phyloP scores from a whole-genome alignment of 2,888 invertebrate species.

The Taenaris catops region DNA sequence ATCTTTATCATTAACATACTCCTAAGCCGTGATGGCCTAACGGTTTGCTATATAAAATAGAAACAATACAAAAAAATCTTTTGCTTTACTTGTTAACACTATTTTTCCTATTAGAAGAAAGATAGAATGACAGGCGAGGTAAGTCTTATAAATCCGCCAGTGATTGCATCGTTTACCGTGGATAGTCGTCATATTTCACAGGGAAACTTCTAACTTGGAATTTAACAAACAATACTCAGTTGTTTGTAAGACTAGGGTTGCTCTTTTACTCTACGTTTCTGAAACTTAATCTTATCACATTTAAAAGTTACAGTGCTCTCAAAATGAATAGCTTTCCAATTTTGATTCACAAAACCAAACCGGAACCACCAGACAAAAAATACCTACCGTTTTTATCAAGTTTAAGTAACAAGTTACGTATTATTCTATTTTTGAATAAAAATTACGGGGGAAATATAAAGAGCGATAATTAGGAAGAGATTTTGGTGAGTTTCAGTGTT shows the following conservation, averaged over 20 bases:
- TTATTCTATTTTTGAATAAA: constrained; percentile 26
- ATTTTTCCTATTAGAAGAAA: constrained; percentile 10
- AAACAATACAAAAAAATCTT: too few species aligned
- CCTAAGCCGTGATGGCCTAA: too few species aligned
- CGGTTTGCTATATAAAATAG: too few species aligned
- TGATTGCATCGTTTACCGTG: constrained; percentile 71
- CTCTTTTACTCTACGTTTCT: too few species aligned
- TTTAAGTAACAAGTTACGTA: constrained; percentile 21
- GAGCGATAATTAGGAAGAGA: constrained; percentile 48
- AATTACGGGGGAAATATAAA: constrained; percentile 24
- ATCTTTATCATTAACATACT: too few species aligned
- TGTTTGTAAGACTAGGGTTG: too few species aligned
- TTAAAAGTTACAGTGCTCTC: too few species aligned
- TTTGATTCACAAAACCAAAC: too few species aligned
- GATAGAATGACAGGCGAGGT: constrained; percentile 28
- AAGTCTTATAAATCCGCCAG: constrained; percentile 62
- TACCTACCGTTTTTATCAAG: constrained; percentile 2
- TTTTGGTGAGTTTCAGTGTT: constrained; percentile 55
- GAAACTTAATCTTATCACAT: too few species aligned
- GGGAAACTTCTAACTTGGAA: constrained; percentile 49
- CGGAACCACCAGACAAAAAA: too few species aligned
- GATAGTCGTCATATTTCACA: constrained; percentile 71
- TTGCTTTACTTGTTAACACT: too few species aligned
- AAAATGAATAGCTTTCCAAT: too few species aligned
- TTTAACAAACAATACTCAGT: constrained; percentile 61